phyloP scores from a whole-genome alignment of 2,888 invertebrate genomes.

The Hedychridium roseum region DNA sequence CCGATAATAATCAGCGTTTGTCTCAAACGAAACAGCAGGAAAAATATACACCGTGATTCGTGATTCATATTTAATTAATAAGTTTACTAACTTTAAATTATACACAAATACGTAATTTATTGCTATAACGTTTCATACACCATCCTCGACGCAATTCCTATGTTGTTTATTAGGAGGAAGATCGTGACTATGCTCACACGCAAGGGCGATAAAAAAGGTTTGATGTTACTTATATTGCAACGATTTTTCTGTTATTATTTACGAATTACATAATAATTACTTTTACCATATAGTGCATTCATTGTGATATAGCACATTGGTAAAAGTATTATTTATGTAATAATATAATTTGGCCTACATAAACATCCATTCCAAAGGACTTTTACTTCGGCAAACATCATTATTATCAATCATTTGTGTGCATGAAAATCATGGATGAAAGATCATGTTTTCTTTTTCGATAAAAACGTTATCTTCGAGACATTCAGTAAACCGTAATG shows the following conservation, averaged over 20 bases:
- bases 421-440: conserved; percentile 20
- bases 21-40: conserved; percentile 14
- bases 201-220: conserved; percentile 25
- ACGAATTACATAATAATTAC: conserved; percentile 17
- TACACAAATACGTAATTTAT: conserved; percentile 55
- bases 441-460: conserved; percentile 17
- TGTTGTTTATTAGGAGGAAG: conserved; percentile 39
- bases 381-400: conserved; percentile 5
- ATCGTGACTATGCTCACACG: conserved; percentile 40
- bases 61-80: conserved; percentile 48
- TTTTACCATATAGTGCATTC: too few species aligned
- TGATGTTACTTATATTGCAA: not conserved
- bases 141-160: conserved; percentile 48
- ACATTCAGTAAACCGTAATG: conserved; percentile 25
- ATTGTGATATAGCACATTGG: conserved; percentile 4
- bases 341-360: conserved; percentile 6
- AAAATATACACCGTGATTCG: conserved; percentile 32
- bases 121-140: conserved; percentile 53
- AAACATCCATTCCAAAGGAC: too few species aligned
- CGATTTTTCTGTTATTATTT: not conserved
- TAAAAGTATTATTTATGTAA: conserved; percentile 20
- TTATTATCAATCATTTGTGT: conserved; percentile 13
- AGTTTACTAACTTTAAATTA: conserved; percentile 53
- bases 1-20: too few species aligned
- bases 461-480: conserved; percentile 26